phyloP scores from a whole-genome alignment of 2,797 vertebrate species.

The Momotus momota region DNA sequence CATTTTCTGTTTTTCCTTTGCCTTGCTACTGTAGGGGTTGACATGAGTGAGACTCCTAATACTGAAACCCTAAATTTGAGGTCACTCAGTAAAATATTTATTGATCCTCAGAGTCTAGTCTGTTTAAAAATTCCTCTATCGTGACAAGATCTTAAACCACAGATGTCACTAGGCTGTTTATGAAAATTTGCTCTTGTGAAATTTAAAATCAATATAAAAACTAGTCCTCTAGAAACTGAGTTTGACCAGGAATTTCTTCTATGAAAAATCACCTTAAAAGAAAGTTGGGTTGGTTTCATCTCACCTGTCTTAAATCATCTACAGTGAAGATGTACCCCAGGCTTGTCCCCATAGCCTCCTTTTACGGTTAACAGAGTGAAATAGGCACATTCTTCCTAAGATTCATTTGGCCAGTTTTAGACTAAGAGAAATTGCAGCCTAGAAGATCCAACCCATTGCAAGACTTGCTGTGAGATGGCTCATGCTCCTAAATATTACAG shows the following conservation, averaged over 20 bases:
- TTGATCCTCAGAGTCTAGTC: neutral
- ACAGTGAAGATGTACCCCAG: neutral
- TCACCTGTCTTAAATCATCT: neutral
- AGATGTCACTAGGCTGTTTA: neutral
- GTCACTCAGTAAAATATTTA: neutral
- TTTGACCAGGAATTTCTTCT: neutral
- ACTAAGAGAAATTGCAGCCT: neutral
- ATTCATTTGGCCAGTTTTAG: neutral
- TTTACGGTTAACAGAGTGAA: neutral
- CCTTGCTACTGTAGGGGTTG: neutral
- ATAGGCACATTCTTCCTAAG: neutral
- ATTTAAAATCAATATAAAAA: neutral
- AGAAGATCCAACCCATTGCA: neutral
- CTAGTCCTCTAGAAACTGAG: neutral
- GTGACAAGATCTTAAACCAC: neutral
- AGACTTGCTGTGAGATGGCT: neutral
- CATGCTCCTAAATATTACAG: neutral
- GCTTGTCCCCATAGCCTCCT: neutral
- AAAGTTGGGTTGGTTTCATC: neutral
- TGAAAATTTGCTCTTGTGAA: neutral
- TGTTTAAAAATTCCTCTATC: neutral
- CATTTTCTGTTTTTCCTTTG: neutral
- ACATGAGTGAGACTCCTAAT: neutral
- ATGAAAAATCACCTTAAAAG: neutral
- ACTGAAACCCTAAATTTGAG: neutral